Percentiles rank a stretch among this genome's conserved stretches.
phyloP scores from a whole-genome alignment of 2,797 vertebrate genomes.

The Oryzias dopingdopingensis region DNA sequence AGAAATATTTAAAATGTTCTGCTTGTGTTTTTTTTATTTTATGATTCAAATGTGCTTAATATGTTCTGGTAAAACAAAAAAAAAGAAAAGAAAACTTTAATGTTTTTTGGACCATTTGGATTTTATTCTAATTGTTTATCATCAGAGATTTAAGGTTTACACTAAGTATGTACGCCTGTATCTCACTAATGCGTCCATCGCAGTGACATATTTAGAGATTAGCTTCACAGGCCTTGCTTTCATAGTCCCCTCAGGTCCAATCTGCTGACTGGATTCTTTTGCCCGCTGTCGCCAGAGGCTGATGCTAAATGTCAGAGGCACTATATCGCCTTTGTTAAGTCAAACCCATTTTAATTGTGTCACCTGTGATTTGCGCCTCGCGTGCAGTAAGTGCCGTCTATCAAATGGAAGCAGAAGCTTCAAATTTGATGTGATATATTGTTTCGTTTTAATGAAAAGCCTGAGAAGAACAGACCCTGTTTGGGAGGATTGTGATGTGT shows the following conservation, averaged over 20 bases:
- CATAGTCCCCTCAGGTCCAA: constrained; percentile 78
- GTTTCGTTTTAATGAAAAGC: constrained; percentile 49
- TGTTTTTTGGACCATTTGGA: too few relatives aligned
- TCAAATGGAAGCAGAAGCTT: constrained; percentile 42
- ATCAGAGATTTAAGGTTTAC: constrained; percentile 12
- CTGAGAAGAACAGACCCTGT: constrained; percentile 62
- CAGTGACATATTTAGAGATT: constrained; percentile 23
- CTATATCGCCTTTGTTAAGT: constrained; percentile 75
- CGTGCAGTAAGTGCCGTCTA: constrained; percentile 45
- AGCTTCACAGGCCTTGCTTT: constrained; percentile 42
- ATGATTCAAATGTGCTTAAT: too few relatives aligned
- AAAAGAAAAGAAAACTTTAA: too few relatives aligned
- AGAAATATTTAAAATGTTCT: too few relatives aligned
- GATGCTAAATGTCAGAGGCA: constrained; percentile 96
- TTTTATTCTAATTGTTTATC: background rate
- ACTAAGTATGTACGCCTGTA: constrained; percentile 1
- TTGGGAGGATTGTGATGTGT: constrained; percentile 63
- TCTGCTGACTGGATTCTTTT: constrained; percentile 92
- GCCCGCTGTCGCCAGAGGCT: constrained; percentile 90
- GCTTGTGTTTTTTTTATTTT: background rate
- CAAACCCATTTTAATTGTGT: constrained; percentile 73
- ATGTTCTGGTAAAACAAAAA: too few relatives aligned
- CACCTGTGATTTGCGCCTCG: constrained; percentile 63
- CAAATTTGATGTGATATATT: constrained; percentile 46
- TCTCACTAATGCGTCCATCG: constrained; percentile 31